A percentile compares a stretch with the other conserved stretches of the same genome.
Conservation (phyloP, 2,797 vertebrate genomes). For the Tragelaphus eurycerus region DNA sequence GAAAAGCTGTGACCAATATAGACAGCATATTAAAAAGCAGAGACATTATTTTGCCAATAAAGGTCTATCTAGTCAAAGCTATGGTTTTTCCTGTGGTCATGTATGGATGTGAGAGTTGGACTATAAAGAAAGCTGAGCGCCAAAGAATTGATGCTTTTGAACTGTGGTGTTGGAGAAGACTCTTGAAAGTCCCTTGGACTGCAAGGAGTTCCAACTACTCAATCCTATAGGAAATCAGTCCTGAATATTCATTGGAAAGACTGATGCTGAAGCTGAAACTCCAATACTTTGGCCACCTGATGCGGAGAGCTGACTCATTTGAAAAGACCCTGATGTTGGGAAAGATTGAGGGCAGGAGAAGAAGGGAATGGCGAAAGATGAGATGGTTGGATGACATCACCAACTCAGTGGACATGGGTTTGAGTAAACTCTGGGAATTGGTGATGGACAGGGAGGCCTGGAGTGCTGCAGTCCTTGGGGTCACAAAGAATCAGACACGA, state of each 20-base stretch:
- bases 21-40: background rate
- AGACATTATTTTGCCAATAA: background rate
- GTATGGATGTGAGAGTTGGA: background rate
- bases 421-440: background rate
- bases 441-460: background rate
- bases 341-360: background rate
- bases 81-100: background rate
- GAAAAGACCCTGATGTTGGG: background rate
- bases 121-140: accelerated
- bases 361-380: background rate
- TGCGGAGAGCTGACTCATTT: background rate
- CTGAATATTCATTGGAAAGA: background rate
- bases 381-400: background rate
- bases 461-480: background rate
- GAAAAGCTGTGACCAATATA: background rate
- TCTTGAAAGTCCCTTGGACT: background rate
- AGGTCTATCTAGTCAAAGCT: background rate
- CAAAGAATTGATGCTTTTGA: background rate
- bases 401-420: accelerated
- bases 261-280: background rate
- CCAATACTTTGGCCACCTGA: background rate
- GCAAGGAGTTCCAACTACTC: background rate
- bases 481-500: accelerated
- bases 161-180: background rate
- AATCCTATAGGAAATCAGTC: background rate